Evolutionary conservation across 2,888 invertebrate genomes (phyloP), one percentile per base, ranked within the genome.

Genomic region (Epirrhoe alternata): DNA sequence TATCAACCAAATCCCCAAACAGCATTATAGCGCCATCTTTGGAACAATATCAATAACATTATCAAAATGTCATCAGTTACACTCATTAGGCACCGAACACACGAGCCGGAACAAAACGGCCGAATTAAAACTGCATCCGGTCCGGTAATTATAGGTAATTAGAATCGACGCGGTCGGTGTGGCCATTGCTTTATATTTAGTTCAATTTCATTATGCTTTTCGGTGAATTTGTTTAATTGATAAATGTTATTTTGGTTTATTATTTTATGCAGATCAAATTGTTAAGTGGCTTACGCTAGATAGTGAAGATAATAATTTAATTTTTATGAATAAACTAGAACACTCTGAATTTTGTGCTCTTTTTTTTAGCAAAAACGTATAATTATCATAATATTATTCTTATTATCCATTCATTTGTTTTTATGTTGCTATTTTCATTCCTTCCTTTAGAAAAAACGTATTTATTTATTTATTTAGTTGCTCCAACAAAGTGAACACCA

Each of bases 81-180:
- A 82, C 81, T 86, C 87, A 87, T 89, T 89, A 85, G 85, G 81
- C 78, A 73, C 75, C 76, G 78, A 76, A 78, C 76, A 72, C 64
- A 72, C 71, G 62, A 64, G 73, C 78, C 77, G 79, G 79, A 81
- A 84, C 86, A 82, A 84, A 86, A 87, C 84, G 85, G 85, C 77
- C 83, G 87, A 88, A 88, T 89, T 89, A 89, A 90, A 90, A 89
- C 86, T 89, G 89, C 89, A 88, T 88, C 81, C 80, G 78, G 77
- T 75, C 84, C 86, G 85, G 85, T 87, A 88, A 89, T 88, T 87
- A 88, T 84, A 80, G 82, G 86, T 86, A 89, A 89, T 89, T 88
- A 88, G 89, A 88, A 84, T 84, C 81, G 80, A 82, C 82, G 85
- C 79, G 82, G 81, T 84, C 77, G 75, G 80, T 79, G 77, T 72